phyloP scores from a whole-genome alignment of 2,797 vertebrate genomes.

The Chromobotia macracanthus region DNA sequence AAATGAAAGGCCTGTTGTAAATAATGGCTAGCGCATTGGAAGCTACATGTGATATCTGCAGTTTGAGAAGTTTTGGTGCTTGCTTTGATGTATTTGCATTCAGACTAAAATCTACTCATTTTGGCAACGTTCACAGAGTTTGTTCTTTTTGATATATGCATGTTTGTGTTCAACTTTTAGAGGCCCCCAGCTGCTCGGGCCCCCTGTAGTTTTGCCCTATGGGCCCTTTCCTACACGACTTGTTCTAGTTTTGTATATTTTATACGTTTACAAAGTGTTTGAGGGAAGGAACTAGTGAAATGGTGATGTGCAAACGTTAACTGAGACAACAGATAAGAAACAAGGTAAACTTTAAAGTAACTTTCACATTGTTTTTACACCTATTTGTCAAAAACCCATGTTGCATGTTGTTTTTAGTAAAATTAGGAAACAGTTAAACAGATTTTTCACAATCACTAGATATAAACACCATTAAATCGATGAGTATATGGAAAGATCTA shows the following conservation, averaged over 20 bases:
- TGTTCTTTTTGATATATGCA: neutral
- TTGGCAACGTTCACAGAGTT: neutral
- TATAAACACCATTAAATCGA: too few species aligned
- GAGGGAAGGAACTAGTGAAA: neutral
- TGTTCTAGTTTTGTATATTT: neutral
- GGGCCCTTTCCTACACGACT: neutral
- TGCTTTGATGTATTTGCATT: neutral
- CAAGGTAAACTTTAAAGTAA: too few species aligned
- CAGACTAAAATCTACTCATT: neutral
- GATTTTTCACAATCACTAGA: too few species aligned
- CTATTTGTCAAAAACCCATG: too few species aligned
- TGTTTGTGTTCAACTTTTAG: neutral
- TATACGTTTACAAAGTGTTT: neutral
- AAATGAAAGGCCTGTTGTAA: neutral
- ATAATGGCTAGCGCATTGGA: neutral
- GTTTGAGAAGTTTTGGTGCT: neutral
- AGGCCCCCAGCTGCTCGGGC: neutral
- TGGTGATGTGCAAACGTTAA: neutral
- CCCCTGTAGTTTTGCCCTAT: neutral
- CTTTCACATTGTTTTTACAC: too few species aligned
- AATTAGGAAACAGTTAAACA: too few species aligned
- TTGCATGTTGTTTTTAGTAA: too few species aligned
- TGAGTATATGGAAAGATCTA: too few species aligned
- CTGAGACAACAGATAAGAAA: too few species aligned
- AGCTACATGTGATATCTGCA: neutral